Evolutionary conservation across 1,140 invertebrate genomes (phyloP), one percentile per base, ranked within the genome.

Genomic region (Cyphomyrmex costatus): DNA sequence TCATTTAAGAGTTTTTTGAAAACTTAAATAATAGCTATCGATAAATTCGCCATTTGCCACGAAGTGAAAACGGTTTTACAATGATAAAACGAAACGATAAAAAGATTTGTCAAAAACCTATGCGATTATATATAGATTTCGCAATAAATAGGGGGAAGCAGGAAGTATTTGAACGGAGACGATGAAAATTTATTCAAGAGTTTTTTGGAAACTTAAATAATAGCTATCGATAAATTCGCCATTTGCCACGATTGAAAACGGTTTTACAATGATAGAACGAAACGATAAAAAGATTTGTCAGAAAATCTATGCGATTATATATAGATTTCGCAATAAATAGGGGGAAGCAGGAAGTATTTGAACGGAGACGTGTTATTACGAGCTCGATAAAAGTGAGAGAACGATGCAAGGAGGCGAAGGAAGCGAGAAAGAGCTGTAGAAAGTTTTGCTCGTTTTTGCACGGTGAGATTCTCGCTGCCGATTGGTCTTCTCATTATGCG

Each of bases 401-500:
- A 56, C 30, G 21, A 83, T 8, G 19, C 27, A 51, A 65, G 19
- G 30, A 49, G 74, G 49, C 12, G 6, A 49, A 51, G 27, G 2
- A 68, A 70, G 21, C 56, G 77, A 68, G 12, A 49, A 79, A 42
- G 33, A 85, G 60, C 58, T 16, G 30, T 21, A 6, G 7, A 49
- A 61, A 68, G 63, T 71, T 36, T 82, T 82, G 49, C 5, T 60
- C 49, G 74, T 85, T 89, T 89, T 79, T 84, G 63, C 80, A 30
- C 10, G 36, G 33, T 7, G 51, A 76, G 84, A 86, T 86, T 65
- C 88, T 84, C 61, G 63, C 36, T 63, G 76, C 53, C 65, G 89
- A 92, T 91, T 87, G 89, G 85, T 30, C 65, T 73, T 76, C 83
- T 90, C 90, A 89, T 88, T 86, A 84, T 88, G 53, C 79, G 79